A percentile compares a stretch with the other conserved stretches of the same genome.
These are phyloP conservation scores for Peucedramus taeniatus DNA, from an alignment of 2,113 vertebrate species.

Conservation along the genomic window DNA sequence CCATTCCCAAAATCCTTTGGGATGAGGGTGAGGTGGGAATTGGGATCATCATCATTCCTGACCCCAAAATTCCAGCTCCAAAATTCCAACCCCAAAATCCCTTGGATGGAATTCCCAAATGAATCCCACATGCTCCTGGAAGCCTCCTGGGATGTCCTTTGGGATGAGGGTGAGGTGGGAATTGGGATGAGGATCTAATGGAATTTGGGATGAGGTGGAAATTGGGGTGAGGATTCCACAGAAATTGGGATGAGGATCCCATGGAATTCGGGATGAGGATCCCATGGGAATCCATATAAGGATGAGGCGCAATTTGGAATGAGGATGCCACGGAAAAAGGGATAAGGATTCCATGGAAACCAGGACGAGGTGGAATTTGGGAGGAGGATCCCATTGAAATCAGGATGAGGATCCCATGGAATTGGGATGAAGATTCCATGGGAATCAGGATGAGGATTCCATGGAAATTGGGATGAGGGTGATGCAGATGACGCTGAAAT, in stretches of 20 bases:
- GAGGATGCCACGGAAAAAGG: background rate
- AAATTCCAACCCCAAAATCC: background rate
- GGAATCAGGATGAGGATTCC: background rate
- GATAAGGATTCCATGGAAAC: background rate
- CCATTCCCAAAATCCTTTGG: too few species aligned
- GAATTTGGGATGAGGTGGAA: background rate
- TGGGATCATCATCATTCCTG: too few species aligned
- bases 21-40: too few species aligned
- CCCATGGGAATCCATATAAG: too few species aligned
- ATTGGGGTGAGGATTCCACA: background rate
- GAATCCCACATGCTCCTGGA: background rate
- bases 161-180: background rate
- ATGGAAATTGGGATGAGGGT: background rate
- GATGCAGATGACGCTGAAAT: too few species aligned
- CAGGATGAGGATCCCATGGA: background rate
- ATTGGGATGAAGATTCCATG: background rate
- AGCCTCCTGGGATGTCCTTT: background rate
- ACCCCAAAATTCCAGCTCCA: too few species aligned
- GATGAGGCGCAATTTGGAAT: background rate
- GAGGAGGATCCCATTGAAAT: background rate
- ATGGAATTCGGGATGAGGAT: background rate
- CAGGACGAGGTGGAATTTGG: too few species aligned
- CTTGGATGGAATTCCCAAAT: background rate
- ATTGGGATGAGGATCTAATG: background rate
- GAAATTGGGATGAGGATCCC: too few species aligned